Evolutionary conservation across 2,888 invertebrate species (phyloP).

Genomic region (Macaria liturata): DNA sequence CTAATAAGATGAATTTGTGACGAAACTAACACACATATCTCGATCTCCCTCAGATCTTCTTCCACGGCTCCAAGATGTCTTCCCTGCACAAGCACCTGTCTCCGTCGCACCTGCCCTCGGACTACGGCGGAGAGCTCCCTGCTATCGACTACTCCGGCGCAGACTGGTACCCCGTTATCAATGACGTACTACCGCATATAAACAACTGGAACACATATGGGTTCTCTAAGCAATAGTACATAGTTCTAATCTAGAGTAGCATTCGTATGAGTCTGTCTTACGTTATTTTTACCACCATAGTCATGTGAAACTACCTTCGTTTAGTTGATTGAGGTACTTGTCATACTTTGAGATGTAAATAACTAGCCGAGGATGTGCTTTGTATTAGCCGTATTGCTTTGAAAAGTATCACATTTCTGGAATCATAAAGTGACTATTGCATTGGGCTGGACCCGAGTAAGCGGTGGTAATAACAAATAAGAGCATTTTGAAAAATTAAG

Average conservation of each 20-base stretch:
- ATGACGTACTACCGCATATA: constrained; percentile 85
- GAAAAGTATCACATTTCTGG: no score
- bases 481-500: no score
- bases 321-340: no score
- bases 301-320: no score
- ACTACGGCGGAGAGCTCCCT: constrained; percentile 90
- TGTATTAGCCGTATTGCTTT: no score
- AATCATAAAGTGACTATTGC: no score
- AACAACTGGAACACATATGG: constrained; percentile 88
- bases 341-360: no score
- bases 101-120: constrained; percentile 87
- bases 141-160: constrained; percentile 90
- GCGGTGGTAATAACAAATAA: no score
- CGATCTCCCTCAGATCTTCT: constrained; percentile 85
- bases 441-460: no score
- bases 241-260: not conserved
- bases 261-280: not conserved
- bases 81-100: constrained; percentile 89
- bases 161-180: constrained; percentile 90
- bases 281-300: not conserved
- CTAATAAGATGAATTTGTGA: no score
- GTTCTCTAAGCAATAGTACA: constrained; percentile 66
- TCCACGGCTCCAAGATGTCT: constrained; percentile 92
- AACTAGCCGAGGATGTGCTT: no score
- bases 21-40: not conserved